Percentiles rank a stretch among this genome's conserved stretches.
Evolutionary conservation across 2,888 invertebrate species (phyloP).

Genomic region (Euproctis similis): DNA sequence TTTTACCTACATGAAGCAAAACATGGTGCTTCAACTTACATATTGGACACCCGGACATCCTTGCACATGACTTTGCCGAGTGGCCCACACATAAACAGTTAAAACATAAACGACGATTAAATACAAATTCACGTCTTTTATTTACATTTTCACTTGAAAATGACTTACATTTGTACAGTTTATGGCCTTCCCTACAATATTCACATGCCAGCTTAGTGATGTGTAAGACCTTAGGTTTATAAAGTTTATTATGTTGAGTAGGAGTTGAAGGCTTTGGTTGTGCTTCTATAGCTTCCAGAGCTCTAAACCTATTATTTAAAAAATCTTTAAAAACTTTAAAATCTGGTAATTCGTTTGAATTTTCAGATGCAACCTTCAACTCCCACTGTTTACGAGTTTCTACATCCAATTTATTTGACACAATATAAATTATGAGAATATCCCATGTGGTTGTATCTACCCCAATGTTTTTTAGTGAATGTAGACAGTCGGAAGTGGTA

Average conservation of each 20-base stretch:
- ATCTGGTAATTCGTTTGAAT: not conserved
- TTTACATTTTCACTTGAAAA: not conserved
- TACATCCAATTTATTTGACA: not conserved
- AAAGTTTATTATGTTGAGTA: too few relatives aligned
- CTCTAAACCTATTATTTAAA: not conserved
- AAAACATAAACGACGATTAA: not conserved
- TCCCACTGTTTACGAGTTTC: slow-evolving; percentile 1
- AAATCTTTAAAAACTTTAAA: not conserved
- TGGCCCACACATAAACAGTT: not conserved
- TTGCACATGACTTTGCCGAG: not conserved
- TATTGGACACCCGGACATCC: not conserved
- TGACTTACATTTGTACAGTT: too few relatives aligned
- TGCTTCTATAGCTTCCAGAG: not conserved
- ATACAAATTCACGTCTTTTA: not conserved
- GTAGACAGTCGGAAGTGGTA: not conserved
- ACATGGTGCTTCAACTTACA: not conserved
- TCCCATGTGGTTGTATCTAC: not conserved
- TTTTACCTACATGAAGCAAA: slow-evolving; percentile 1
- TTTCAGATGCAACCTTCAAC: not conserved
- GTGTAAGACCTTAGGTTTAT: too few relatives aligned
- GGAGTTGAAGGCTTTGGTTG: too few relatives aligned
- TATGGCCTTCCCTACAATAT: too few relatives aligned
- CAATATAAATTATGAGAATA: not conserved
- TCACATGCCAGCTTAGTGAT: too few relatives aligned
- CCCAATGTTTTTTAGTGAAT: not conserved